These are phyloP conservation scores for Rhynchomys soricoides DNA, from an alignment of 2,113 vertebrate species.

Conservation along the genomic window DNA sequence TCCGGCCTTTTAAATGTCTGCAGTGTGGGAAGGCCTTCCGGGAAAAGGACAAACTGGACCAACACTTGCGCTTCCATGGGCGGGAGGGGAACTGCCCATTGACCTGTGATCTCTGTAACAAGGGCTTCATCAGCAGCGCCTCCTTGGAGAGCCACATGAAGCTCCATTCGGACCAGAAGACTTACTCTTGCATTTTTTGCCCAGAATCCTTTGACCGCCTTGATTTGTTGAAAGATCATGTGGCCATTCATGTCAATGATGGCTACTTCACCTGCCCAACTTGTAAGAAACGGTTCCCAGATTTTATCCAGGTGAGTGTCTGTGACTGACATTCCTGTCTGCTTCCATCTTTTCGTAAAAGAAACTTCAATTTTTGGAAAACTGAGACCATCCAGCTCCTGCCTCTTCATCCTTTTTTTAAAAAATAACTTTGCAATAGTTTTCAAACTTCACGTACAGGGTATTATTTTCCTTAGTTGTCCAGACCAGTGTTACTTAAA, in stretches of 20 bases:
- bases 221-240: conserved; percentile 96
- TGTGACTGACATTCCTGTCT: background rate
- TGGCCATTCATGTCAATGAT: conserved; percentile 92
- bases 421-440: background rate
- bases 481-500: background rate
- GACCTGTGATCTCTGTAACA: conserved; percentile 96
- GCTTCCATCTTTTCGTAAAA: conserved; percentile 20
- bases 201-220: conserved; percentile 94
- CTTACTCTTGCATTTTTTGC: conserved; percentile 96
- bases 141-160: conserved; percentile 95
- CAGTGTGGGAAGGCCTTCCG: conserved; percentile 98
- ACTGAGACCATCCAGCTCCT: background rate
- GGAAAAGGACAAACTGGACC: conserved; percentile 97
- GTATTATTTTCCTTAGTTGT: conserved; percentile 15
- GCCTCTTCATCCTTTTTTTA: conserved; percentile 39
- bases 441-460: conserved; percentile 36
- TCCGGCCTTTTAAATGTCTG: conserved; percentile 96
- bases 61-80: conserved; percentile 95
- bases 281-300: conserved; percentile 96
- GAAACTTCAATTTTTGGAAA: conserved; percentile 49
- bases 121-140: conserved; percentile 93
- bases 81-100: conserved; percentile 93
- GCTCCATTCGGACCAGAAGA: conserved; percentile 95
- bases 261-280: conserved; percentile 96
- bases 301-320: conserved; percentile 95